Evolutionary conservation across 2,113 vertebrate species (phyloP).

Genomic region (Plectropomus leopardus): DNA sequence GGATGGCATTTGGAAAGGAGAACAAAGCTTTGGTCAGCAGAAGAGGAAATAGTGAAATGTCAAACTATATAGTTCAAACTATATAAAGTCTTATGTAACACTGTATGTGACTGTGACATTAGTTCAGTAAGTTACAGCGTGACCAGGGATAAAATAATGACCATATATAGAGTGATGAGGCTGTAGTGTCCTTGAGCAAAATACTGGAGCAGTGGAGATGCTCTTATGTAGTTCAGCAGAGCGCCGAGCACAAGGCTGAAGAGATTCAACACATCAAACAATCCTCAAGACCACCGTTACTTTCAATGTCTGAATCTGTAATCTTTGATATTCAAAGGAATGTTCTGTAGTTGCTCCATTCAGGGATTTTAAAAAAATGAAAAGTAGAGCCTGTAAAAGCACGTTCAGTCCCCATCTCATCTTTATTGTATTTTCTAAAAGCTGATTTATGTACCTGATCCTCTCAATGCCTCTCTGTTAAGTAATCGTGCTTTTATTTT

Average conservation of each 20-base stretch:
- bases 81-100: slow-evolving; percentile 33
- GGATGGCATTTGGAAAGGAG: slow-evolving; percentile 54
- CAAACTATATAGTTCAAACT: slow-evolving; percentile 22
- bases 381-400: slow-evolving; percentile 12
- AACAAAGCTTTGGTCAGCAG: slow-evolving; percentile 52
- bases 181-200: not conserved
- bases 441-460: slow-evolving; percentile 36
- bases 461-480: slow-evolving; percentile 2
- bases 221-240: not conserved
- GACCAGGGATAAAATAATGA: slow-evolving; percentile 29
- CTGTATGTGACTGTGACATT: slow-evolving; percentile 18
- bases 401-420: not conserved
- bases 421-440: slow-evolving; percentile 35
- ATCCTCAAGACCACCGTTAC: not conserved
- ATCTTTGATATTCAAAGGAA: slow-evolving; percentile 5
- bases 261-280: slow-evolving; percentile 3
- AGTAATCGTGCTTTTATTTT: not conserved
- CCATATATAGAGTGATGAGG: slow-evolving; percentile 47
- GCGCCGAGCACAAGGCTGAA: not conserved
- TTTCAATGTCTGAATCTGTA: slow-evolving; percentile 1
- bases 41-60: slow-evolving; percentile 42
- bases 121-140: slow-evolving; percentile 9
- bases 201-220: slow-evolving; percentile 7
- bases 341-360: slow-evolving; percentile 1
- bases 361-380: slow-evolving; percentile 6